Percentiles rank a stretch among this genome's conserved stretches.
phyloP scores from a whole-genome alignment of 2,113 vertebrate genomes.

The Tragelaphus strepsiceros region DNA sequence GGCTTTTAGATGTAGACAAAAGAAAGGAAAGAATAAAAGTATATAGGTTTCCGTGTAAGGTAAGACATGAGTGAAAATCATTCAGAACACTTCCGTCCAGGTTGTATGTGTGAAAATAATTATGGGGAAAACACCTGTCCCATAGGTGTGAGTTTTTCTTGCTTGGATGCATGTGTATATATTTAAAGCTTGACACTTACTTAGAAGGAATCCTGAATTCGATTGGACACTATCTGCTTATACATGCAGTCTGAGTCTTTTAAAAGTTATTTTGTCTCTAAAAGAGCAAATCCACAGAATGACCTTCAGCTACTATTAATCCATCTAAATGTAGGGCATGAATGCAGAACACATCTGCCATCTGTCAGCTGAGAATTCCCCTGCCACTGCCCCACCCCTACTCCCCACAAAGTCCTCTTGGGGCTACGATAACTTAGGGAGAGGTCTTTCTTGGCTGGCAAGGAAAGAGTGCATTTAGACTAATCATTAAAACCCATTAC shows the following conservation, averaged over 20 bases:
- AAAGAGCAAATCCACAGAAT: conserved; percentile 34
- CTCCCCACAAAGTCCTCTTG: conserved; percentile 20
- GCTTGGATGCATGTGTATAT: not conserved
- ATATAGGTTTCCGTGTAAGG: not conserved
- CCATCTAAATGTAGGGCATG: conserved; percentile 38
- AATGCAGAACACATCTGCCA: conserved; percentile 49
- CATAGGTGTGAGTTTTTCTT: not conserved
- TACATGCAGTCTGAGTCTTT: conserved; percentile 51
- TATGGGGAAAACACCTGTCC: not conserved
- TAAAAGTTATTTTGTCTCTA: conserved; percentile 62
- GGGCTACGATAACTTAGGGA: conserved; percentile 26
- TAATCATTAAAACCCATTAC: conserved; percentile 73
- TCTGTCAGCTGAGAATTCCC: conserved; percentile 35
- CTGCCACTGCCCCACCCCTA: not conserved
- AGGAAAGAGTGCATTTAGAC: conserved; percentile 56
- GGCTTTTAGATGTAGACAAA: not conserved
- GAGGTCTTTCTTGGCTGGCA: conserved; percentile 9
- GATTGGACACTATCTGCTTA: conserved; percentile 17
- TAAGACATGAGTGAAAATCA: not conserved
- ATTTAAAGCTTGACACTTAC: not conserved
- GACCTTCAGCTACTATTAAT: conserved; percentile 67
- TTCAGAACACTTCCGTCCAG: not conserved
- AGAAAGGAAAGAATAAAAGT: not conserved
- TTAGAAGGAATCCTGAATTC: conserved; percentile 29
- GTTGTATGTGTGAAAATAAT: not conserved